A percentile compares a stretch with the other conserved stretches of the same genome.
phyloP scores from a whole-genome alignment of 2,113 vertebrate genomes.

The Spea bombifrons region DNA sequence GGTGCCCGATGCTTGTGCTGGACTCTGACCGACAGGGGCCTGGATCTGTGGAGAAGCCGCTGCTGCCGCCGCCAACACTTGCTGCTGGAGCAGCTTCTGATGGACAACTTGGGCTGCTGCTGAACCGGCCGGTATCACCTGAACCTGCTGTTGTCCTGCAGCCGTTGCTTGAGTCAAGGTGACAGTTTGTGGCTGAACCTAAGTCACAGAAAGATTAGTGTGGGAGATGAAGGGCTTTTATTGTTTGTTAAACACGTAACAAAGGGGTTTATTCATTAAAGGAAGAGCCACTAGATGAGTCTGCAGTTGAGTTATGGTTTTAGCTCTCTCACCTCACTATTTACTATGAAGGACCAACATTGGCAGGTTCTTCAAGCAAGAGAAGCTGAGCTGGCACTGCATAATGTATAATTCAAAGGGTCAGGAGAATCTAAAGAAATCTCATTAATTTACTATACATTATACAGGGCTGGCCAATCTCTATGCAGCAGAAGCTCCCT shows the following conservation, averaged over 20 bases:
- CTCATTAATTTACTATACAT: too few species aligned
- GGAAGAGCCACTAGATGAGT: too few species aligned
- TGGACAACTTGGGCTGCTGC: constrained; percentile 69
- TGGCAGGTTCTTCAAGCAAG: too few species aligned
- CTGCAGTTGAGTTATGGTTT: too few species aligned
- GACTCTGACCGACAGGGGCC: constrained; percentile 63
- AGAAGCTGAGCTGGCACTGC: too few species aligned
- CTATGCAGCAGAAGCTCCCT: too few species aligned
- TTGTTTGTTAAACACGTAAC: background rate
- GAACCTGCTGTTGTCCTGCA: constrained; percentile 60
- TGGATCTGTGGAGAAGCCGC: constrained; percentile 68
- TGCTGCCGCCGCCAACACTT: constrained; percentile 53
- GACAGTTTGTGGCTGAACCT: constrained; percentile 69
- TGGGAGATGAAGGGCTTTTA: background rate
- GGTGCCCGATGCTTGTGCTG: constrained; percentile 58
- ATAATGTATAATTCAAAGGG: too few species aligned
- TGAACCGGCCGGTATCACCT: constrained; percentile 63
- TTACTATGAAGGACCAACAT: too few species aligned
- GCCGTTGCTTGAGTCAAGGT: constrained; percentile 65
- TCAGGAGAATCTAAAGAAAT: too few species aligned
- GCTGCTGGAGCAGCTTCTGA: constrained; percentile 71
- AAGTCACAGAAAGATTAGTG: constrained; percentile 49
- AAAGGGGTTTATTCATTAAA: background rate
- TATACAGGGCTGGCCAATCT: too few species aligned
- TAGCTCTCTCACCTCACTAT: too few species aligned